Percentiles rank a stretch among this genome's conserved stretches.
Conservation (phyloP, 2,113 vertebrate species). For the Stictonetta naevosa region DNA sequence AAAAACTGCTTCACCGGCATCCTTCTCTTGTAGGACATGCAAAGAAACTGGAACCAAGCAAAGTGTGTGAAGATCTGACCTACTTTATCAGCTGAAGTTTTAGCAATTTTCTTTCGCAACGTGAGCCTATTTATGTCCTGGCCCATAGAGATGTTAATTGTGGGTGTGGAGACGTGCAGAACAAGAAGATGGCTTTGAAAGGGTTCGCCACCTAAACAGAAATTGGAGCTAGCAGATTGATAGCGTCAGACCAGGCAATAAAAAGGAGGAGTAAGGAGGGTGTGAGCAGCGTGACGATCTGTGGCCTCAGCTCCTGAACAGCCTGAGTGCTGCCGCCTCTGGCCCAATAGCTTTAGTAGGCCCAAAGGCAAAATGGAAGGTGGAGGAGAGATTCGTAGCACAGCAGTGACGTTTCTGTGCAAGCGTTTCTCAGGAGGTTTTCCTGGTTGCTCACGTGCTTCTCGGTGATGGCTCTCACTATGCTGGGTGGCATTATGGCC, state of each 20-base stretch:
- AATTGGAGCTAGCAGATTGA: neutral
- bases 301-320: neutral
- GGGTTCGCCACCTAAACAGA: neutral
- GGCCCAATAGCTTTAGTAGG: neutral
- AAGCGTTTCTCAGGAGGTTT: neutral
- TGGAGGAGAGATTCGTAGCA: neutral
- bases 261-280: neutral
- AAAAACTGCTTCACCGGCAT: neutral
- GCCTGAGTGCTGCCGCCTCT: fast-evolving
- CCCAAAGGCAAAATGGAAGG: neutral
- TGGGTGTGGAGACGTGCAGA: neutral
- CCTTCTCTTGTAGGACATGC: neutral
- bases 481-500: fast-evolving
- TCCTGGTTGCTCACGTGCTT: fast-evolving
- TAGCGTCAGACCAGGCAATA: fast-evolving
- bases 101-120: neutral
- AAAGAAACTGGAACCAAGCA: neutral
- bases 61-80: neutral
- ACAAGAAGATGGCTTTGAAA: neutral
- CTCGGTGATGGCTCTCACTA: neutral
- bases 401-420: neutral
- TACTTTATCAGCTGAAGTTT: neutral
- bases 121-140: neutral
- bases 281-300: neutral
- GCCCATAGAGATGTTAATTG: neutral